Base-by-base conservation (phyloP, 2,888 invertebrate genomes). In the Tricholauxania praeusta region DNA sequence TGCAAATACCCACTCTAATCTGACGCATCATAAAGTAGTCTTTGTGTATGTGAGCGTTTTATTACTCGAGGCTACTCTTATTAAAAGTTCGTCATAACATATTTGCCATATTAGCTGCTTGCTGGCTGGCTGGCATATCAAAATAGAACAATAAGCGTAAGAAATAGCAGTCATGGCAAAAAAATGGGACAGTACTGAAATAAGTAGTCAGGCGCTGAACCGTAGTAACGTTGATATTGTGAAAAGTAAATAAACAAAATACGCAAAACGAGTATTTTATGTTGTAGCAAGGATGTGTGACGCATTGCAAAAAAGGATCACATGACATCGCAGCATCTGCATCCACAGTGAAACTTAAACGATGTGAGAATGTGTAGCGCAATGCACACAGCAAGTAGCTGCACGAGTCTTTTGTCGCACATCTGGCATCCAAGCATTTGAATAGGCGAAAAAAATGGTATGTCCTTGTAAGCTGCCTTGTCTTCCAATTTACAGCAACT, bases 61-160 rank as follows among this genome's bases (percentile, higher is more conserved):
- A 72, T 74, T 70, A 67, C 75, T 69, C 65, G 51, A 72, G 74
- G 72, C 72, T 73, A 77, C 74, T 39, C 39, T 79, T 78, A 81
- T 79, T 81, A 81, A 81, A 78, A 79, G 68, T 79, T 77, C 75
- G 72, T 74, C 79, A 80, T 77, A 79, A 79, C 76, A 76, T 70
- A 73, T 76, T 76, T 71, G 73, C 62, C 72, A 72, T 62, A 67
- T 67, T 52, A 59, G 64, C 59, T 17, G 22, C 15, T 22, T 15
- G 62, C 22, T n/a, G 14, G 22, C 49, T n/a, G 22, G 5, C 22
- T 48, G 64, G 48, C 19, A 22, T 22, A 49, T 8, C 19, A n/a
- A 32, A 48, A 19, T n/a, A 39, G 51, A 60, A 49, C 51, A 28
- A 65, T 59, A 65, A 63, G 22, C 64, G 17, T 32, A 55, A 55